phyloP scores from a whole-genome alignment of 2,888 invertebrate species.

The Epsilonema sp. region DNA sequence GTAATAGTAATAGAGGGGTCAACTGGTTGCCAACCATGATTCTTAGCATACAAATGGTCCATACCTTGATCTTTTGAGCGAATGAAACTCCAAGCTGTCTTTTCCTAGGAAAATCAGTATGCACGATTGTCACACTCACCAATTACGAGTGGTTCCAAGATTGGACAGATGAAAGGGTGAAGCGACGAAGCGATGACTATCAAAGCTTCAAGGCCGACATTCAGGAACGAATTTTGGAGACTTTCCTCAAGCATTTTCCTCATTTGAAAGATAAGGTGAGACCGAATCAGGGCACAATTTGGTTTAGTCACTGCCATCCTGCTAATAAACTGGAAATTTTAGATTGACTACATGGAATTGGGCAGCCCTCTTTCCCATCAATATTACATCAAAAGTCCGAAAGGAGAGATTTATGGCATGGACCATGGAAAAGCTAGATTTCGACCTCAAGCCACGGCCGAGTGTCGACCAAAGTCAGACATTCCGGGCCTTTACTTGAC shows the following conservation, averaged over 20 bases:
- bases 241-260: conserved; percentile 22
- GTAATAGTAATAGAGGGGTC: no score
- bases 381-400: not conserved
- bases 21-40: no score
- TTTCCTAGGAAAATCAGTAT: conserved; percentile 28
- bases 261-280: conserved; percentile 16
- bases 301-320: no score
- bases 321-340: no score
- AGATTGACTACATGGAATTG: not conserved
- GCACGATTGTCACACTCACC: conserved; percentile 24
- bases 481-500: conserved; percentile 28
- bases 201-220: conserved; percentile 24
- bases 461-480: conserved; percentile 27
- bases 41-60: no score
- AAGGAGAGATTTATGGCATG: not conserved
- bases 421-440: not conserved
- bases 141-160: conserved; percentile 27
- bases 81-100: no score
- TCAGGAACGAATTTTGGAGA: conserved; percentile 22
- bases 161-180: conserved; percentile 24
- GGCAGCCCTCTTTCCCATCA: not conserved
- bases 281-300: no score
- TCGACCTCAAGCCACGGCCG: conserved; percentile 16
- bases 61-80: no score
- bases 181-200: conserved; percentile 29